Evolutionary conservation across 2,888 invertebrate species (phyloP).

Genomic region (Mesopsocus fuscifrons): DNA sequence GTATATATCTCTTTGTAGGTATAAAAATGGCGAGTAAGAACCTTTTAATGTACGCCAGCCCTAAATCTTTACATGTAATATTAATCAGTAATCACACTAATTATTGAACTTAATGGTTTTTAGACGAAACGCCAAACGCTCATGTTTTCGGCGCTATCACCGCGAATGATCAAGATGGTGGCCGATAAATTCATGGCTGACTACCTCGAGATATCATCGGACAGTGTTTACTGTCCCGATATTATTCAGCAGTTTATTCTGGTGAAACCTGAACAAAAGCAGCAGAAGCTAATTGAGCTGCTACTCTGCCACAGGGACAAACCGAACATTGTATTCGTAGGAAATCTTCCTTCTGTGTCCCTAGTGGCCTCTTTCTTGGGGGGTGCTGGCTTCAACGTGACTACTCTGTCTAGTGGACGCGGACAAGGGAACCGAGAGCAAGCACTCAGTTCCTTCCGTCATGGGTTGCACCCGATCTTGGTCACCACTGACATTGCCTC

Average conservation of each 20-base stretch:
- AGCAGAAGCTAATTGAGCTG: conserved; percentile 48
- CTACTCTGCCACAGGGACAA: conserved; percentile 34
- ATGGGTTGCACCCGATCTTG: conserved; percentile 53
- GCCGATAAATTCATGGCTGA: conserved; percentile 53
- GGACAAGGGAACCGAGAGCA: conserved; percentile 49
- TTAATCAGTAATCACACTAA: too few species aligned
- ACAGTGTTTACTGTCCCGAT: conserved; percentile 79
- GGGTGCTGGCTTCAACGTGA: conserved; percentile 49
- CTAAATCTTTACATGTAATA: too few species aligned
- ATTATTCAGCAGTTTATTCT: conserved; percentile 62
- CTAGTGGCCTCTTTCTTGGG: conserved; percentile 69
- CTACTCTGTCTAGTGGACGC: conserved; percentile 57
- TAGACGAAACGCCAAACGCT: conserved; percentile 42
- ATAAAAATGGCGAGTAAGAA: too few species aligned
- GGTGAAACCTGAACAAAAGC: conserved; percentile 52
- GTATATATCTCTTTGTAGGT: too few species aligned
- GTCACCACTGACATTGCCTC: conserved; percentile 94
- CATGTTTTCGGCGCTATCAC: conserved; percentile 65
- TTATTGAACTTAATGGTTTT: too few species aligned
- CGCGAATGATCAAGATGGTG: conserved; percentile 45
- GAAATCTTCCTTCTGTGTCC: conserved; percentile 76
- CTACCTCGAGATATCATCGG: conserved; percentile 79
- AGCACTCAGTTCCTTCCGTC: conserved; percentile 60
- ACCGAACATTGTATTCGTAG: conserved; percentile 71
- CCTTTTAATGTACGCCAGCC: too few species aligned